Conservation (phyloP, 2,888 invertebrate species). For the Drosophila testacea region DNA sequence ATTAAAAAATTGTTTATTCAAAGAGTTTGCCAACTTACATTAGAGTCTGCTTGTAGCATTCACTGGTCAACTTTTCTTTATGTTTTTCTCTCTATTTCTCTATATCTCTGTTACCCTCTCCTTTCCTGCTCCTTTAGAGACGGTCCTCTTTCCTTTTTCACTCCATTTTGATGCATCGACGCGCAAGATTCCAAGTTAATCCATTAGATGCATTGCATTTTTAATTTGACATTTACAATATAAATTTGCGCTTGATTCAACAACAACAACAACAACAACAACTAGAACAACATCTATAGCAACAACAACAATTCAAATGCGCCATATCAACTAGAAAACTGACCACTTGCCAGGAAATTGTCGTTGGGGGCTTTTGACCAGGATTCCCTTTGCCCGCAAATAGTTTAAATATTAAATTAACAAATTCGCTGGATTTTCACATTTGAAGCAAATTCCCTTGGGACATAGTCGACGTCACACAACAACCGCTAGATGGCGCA, state of each 20-base stretch:
- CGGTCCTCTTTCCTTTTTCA: too few relatives aligned
- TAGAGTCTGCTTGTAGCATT: slow-evolving; percentile 10
- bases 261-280: slow-evolving; percentile 21
- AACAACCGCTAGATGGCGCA: slow-evolving; percentile 49
- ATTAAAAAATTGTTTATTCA: slow-evolving; percentile 59
- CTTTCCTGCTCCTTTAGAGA: too few relatives aligned
- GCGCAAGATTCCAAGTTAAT: slow-evolving; percentile 68
- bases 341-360: slow-evolving; percentile 30
- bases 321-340: slow-evolving; percentile 9
- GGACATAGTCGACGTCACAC: slow-evolving; percentile 10
- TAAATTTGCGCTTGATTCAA: slow-evolving; percentile 54
- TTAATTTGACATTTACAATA: slow-evolving; percentile 78
- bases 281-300: slow-evolving; percentile 12
- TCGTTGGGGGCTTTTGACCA: slow-evolving; percentile 12
- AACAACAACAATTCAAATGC: slow-evolving; percentile 18
- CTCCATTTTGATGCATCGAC: slow-evolving; percentile 67
- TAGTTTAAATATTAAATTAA: slow-evolving; percentile 70
- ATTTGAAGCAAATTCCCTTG: slow-evolving; percentile 14
- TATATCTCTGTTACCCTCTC: not conserved
- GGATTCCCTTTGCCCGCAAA: slow-evolving; percentile 41
- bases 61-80: slow-evolving; percentile 5
- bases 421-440: slow-evolving; percentile 38
- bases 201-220: slow-evolving; percentile 78
- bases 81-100: not conserved
- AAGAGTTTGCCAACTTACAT: slow-evolving; percentile 43